Evolutionary conservation across 2,888 invertebrate genomes (phyloP).

Genomic region (Dryobotodes eremita): DNA sequence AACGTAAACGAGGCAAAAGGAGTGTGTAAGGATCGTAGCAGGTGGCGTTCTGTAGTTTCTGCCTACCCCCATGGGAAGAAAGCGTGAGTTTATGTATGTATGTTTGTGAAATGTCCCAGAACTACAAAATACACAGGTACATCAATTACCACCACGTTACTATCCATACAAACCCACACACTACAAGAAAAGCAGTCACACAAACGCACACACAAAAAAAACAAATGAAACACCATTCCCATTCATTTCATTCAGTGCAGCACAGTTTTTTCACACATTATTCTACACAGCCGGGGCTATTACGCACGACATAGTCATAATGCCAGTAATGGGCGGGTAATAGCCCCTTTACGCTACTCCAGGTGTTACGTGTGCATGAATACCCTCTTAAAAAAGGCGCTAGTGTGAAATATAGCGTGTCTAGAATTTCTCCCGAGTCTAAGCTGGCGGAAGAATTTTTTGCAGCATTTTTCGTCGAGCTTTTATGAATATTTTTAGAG

Average conservation of each 20-base stretch:
- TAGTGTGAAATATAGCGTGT: conserved; percentile 73
- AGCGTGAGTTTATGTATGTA: no score
- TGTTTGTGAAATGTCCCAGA: no score
- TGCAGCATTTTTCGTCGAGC: conserved; percentile 39
- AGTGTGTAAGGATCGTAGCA: no score
- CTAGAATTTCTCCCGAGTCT: conserved; percentile 56
- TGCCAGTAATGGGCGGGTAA: conserved; percentile 74
- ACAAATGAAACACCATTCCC: conserved; percentile 44
- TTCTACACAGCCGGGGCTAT: conserved; percentile 67
- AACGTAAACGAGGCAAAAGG: no score
- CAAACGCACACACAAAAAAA: conserved; percentile 20
- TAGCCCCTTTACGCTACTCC: conserved; percentile 74
- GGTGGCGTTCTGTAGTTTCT: no score
- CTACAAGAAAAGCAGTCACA: conserved; percentile 12
- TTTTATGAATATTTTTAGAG: conserved; percentile 47
- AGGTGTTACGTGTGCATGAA: conserved; percentile 78
- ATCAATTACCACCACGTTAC: conserved; percentile 14
- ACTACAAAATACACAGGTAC: neutral
- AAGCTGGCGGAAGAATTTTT: conserved; percentile 49
- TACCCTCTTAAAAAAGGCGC: conserved; percentile 73
- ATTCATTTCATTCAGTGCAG: conserved; percentile 51
- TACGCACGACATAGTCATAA: conserved; percentile 73
- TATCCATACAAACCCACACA: neutral
- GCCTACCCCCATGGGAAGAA: no score
- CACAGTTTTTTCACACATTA: conserved; percentile 76